A percentile compares a stretch with the other conserved stretches of the same genome.
Conservation (phyloP, 2,113 vertebrate species). For the Riparia riparia region DNA sequence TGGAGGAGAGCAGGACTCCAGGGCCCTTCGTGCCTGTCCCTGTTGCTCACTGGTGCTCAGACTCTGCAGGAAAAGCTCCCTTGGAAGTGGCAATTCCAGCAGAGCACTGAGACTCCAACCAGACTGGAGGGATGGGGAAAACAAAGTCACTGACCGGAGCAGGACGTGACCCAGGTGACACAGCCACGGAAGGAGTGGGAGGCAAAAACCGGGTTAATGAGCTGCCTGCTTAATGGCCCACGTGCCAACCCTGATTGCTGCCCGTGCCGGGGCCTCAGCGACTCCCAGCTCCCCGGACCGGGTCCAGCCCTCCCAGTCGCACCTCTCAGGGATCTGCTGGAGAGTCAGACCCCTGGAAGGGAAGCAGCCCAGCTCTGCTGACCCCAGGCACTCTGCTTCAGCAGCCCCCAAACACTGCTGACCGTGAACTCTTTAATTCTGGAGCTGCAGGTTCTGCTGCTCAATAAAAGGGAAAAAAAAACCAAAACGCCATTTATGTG, state of each 20-base stretch:
- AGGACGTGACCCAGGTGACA: fast-evolving
- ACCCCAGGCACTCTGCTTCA: background rate
- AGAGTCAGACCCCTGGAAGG: background rate
- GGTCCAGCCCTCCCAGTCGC: background rate
- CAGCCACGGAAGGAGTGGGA: background rate
- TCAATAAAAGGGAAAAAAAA: background rate
- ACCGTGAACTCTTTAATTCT: background rate
- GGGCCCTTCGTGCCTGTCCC: background rate
- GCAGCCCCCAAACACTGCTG: background rate
- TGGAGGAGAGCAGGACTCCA: background rate
- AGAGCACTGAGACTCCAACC: fast-evolving
- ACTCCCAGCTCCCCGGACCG: background rate
- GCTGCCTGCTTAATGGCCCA: background rate
- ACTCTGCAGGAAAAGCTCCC: background rate
- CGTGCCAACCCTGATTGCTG: background rate
- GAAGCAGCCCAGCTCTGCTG: background rate
- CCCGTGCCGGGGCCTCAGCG: background rate
- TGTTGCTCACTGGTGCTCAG: background rate
- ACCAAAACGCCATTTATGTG: background rate
- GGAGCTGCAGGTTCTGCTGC: slow-evolving; percentile 4
- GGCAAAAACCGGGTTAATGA: background rate
- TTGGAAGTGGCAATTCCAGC: background rate
- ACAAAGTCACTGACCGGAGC: background rate
- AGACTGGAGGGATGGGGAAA: background rate
- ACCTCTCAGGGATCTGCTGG: background rate